These are phyloP conservation scores for Corythaixoides concolor DNA, from an alignment of 2,113 vertebrate genomes.

Conservation along the genomic window DNA sequence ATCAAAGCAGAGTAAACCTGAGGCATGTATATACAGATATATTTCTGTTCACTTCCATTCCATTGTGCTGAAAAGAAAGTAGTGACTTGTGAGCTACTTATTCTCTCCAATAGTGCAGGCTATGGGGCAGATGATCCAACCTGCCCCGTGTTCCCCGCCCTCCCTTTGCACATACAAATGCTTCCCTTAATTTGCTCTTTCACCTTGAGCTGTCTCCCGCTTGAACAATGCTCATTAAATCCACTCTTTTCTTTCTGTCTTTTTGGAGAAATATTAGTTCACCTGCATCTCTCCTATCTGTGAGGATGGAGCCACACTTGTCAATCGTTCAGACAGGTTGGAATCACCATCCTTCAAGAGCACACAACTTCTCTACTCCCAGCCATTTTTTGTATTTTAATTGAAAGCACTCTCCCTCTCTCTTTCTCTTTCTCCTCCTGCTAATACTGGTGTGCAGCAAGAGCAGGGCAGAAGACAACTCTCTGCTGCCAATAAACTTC, in stretches of 20 bases:
- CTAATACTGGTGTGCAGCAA: neutral
- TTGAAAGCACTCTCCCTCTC: neutral
- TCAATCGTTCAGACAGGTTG: neutral
- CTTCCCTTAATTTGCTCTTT: conserved; percentile 2
- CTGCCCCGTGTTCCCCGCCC: neutral
- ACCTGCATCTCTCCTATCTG: neutral
- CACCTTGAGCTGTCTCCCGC: neutral
- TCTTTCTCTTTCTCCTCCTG: neutral
- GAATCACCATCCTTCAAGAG: neutral
- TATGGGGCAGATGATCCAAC: neutral
- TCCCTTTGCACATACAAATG: neutral
- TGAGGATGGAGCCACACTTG: neutral
- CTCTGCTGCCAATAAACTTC: neutral
- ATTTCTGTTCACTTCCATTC: neutral
- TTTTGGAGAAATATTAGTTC: conserved; percentile 23
- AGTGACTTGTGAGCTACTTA: neutral
- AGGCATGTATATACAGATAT: neutral
- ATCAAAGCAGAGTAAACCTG: neutral
- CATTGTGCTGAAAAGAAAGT: neutral
- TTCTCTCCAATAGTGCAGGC: neutral
- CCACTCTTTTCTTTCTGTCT: neutral
- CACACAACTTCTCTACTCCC: neutral
- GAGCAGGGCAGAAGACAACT: neutral
- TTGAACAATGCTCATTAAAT: conserved; percentile 15
- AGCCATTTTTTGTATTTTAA: neutral